Percentiles rank a stretch among this genome's conserved stretches.
Conservation (phyloP, 2,797 vertebrate genomes). For the Coilia nasus region DNA sequence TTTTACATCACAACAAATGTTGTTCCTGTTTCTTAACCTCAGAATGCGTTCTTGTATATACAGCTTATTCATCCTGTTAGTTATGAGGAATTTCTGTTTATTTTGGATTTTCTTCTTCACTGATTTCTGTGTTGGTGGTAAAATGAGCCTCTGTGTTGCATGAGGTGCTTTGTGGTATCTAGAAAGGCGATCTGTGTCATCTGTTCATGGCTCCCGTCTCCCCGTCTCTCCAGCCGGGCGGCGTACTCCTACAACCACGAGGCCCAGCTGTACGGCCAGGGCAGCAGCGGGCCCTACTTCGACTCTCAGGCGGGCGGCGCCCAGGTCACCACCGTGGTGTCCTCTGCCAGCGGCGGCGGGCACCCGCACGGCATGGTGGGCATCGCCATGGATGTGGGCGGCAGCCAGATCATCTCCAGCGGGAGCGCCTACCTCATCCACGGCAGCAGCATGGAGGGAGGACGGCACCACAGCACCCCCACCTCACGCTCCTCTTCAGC, state of each 20-base stretch:
- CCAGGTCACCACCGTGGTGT: conserved; percentile 91
- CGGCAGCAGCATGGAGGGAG: conserved; percentile 85
- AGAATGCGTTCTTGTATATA: too few relatives aligned
- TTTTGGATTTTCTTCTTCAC: background rate
- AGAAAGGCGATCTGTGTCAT: too few relatives aligned
- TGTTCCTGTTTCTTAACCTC: too few relatives aligned
- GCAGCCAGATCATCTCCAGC: conserved; percentile 91
- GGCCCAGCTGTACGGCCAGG: conserved; percentile 88
- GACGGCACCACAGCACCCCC: conserved; percentile 89
- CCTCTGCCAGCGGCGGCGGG: conserved; percentile 84
- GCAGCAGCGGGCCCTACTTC: conserved; percentile 88
- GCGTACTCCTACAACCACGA: conserved; percentile 93
- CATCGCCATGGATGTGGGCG: conserved; percentile 92
- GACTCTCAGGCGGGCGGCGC: conserved; percentile 85
- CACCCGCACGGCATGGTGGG: conserved; percentile 95
- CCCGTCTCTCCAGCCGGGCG: conserved; percentile 75
- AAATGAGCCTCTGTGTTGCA: background rate
- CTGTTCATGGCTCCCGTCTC: background rate
- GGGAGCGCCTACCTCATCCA: conserved; percentile 94
- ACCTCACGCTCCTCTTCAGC: conserved; percentile 94
- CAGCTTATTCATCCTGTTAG: too few relatives aligned
- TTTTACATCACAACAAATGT: too few relatives aligned
- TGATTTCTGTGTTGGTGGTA: background rate
- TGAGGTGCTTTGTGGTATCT: too few relatives aligned
- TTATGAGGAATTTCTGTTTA: background rate